A percentile compares a stretch with the other conserved stretches of the same genome.
These are phyloP conservation scores for Apostichopus californicus DNA, from an alignment of 35 echinoderm and acorn worm species.

Conservation along the genomic window DNA sequence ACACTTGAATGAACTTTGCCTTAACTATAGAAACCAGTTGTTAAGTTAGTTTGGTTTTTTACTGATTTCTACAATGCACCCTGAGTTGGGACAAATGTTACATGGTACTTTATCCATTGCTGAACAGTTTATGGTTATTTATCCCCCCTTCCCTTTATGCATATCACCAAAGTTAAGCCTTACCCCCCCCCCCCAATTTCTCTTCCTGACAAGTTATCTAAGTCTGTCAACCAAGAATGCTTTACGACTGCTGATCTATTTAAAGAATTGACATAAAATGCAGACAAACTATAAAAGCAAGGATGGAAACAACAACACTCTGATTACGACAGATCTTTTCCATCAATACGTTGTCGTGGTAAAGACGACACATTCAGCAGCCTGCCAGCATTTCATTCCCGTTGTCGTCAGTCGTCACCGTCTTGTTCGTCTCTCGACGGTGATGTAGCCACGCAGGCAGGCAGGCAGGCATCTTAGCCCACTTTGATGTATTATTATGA, in stretches of 20 bases:
- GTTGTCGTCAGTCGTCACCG: neutral
- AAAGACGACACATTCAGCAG: neutral
- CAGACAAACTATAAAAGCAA: neutral
- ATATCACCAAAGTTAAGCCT: no score
- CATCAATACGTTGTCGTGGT: neutral
- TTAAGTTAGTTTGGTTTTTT: no score
- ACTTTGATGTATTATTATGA: neutral
- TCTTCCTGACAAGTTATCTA: no score
- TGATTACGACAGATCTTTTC: neutral
- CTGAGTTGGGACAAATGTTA: no score
- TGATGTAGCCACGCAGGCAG: neutral
- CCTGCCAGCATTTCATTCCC: neutral
- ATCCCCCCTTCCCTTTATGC: no score
- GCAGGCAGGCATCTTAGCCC: neutral
- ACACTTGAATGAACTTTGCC: no score
- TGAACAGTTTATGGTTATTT: no score
- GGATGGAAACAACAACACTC: neutral
- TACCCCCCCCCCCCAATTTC: no score
- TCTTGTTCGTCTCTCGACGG: neutral
- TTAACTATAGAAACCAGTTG: no score
- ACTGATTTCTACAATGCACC: no score
- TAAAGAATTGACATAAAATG: neutral
- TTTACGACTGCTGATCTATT: neutral
- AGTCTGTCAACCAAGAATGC: no score
- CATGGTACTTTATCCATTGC: no score